Evolutionary conservation across 2,797 vertebrate species (phyloP), one percentile per base, ranked within the genome.

Genomic region (Microhierax caerulescens): DNA sequence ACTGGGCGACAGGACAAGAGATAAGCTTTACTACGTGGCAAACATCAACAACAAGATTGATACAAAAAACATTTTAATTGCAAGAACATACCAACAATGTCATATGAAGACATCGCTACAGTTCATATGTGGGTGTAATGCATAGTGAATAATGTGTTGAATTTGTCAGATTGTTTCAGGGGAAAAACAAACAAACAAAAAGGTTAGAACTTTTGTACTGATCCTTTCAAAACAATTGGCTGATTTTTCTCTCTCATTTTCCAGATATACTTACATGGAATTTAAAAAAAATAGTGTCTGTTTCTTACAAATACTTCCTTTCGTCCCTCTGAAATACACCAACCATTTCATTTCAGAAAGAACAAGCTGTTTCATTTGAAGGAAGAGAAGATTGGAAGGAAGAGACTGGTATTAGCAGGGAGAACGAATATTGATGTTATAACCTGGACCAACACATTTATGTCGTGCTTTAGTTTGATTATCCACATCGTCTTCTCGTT

Each of bases 371-470:
- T 97, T 93, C 45, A n/a, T 41, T 78, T 36, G 76, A 84, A 81
- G 57, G 54, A 87, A 74, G 65, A n/a, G 60, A 93, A 78, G 76
- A 85, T 9, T 88, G 75, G 72, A 82, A 90, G 68, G 72, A 94
- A 85, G n/a, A 92, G 19, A 28, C 10, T 88, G 79, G 20, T 56
- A 85, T 91, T 70, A 85, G 53, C 54, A 64, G n/a, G 48, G 47
- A 95, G 54, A 75, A 86, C 60, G 93, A 93, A 94, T 93, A 90
- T 50, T 91, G 61, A 77, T 90, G 85, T 45, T 93, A 45, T 47
- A 94, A 93, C 65, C 90, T 90, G 80, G 80, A 88, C 77, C 32
- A 86, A 65, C 8, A 43, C 21, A 19, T 83, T 91, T 80, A 19
- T 79, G 56, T 88, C 84, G 61, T 93, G 61, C 47, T 95, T 94